Evolutionary conservation across 1,140 invertebrate species (phyloP).

Genomic region (Drosophila orosa): DNA sequence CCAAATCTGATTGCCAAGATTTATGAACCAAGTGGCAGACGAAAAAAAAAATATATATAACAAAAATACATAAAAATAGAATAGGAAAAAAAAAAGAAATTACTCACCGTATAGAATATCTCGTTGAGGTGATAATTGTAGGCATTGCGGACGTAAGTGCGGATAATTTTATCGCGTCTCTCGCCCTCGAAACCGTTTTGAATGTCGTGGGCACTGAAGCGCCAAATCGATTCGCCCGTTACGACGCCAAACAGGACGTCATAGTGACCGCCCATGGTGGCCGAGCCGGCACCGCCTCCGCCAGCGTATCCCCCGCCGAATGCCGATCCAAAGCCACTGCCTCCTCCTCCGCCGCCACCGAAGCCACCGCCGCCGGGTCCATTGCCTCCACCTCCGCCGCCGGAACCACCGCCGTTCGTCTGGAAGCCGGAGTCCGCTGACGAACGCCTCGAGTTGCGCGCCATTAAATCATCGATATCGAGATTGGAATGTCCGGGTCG

Average conservation of each 20-base stretch:
- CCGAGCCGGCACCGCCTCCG: slow-evolving; percentile 43
- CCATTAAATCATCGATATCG: slow-evolving; percentile 87
- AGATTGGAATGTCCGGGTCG: slow-evolving; percentile 85
- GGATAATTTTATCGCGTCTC: slow-evolving; percentile 94
- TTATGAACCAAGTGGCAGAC: slow-evolving; percentile 46
- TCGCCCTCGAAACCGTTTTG: slow-evolving; percentile 94
- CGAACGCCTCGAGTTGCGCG: slow-evolving; percentile 80
- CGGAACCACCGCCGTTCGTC: slow-evolving; percentile 43
- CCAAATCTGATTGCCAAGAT: slow-evolving; percentile 63
- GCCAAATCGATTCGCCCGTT: slow-evolving; percentile 92
- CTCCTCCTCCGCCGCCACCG: slow-evolving; percentile 28
- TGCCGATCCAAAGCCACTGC: slow-evolving; percentile 50
- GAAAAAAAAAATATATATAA: slow-evolving; percentile 3
- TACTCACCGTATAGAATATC: slow-evolving; percentile 95
- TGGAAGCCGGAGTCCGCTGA: slow-evolving; percentile 65
- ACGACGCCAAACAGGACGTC: slow-evolving; percentile 93
- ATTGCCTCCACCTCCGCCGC: slow-evolving; percentile 20
- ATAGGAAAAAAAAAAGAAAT: background rate
- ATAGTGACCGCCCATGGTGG: slow-evolving; percentile 86
- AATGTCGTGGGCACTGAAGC: slow-evolving; percentile 93
- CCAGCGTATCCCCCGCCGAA: slow-evolving; percentile 66
- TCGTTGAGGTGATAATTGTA: slow-evolving; percentile 98
- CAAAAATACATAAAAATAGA: background rate
- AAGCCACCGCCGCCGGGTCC: slow-evolving; percentile 12
- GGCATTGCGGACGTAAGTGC: slow-evolving; percentile 96